A percentile compares a stretch with the other conserved stretches of the same genome.
Evolutionary conservation across 2,797 vertebrate genomes (phyloP).

Genomic region (Pseudopleuronectes americanus): DNA sequence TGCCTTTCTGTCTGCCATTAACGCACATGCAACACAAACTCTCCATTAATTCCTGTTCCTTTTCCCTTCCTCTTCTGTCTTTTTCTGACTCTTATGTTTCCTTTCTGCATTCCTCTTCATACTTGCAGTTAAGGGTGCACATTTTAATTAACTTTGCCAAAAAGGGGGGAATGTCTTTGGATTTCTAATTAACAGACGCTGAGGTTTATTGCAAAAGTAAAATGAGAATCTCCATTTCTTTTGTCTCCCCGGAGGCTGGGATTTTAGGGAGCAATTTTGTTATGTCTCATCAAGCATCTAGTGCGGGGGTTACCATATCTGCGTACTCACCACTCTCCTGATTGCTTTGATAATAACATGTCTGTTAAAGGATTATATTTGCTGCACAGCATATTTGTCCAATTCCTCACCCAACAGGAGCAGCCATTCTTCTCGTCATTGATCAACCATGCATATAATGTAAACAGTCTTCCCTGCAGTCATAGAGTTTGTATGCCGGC

Average conservation of each 20-base stretch:
- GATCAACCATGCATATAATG: conserved; percentile 31
- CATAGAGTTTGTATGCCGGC: conserved; percentile 43
- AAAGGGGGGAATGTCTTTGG: conserved; percentile 69
- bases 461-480: conserved; percentile 47
- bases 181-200: conserved; percentile 80
- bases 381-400: conserved; percentile 22
- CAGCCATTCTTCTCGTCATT: conserved; percentile 14
- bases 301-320: conserved; percentile 55
- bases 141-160: conserved; percentile 81
- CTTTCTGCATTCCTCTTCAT: conserved; percentile 45
- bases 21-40: conserved; percentile 34
- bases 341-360: conserved; percentile 64
- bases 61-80: conserved; percentile 10
- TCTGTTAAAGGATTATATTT: conserved; percentile 41
- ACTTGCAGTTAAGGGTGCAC: conserved; percentile 63
- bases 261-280: conserved; percentile 68
- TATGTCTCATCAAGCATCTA: conserved; percentile 62
- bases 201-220: conserved; percentile 68
- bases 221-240: conserved; percentile 67
- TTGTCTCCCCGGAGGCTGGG: conserved; percentile 64
- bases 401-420: conserved; percentile 15
- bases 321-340: conserved; percentile 42
- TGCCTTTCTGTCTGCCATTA: conserved; percentile 38
- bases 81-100: conserved; percentile 32
- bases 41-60: conserved; percentile 32